Percentiles rank a stretch among this genome's conserved stretches.
phyloP scores from a whole-genome alignment of 2,888 invertebrate species.

The Lepas anatifera region DNA sequence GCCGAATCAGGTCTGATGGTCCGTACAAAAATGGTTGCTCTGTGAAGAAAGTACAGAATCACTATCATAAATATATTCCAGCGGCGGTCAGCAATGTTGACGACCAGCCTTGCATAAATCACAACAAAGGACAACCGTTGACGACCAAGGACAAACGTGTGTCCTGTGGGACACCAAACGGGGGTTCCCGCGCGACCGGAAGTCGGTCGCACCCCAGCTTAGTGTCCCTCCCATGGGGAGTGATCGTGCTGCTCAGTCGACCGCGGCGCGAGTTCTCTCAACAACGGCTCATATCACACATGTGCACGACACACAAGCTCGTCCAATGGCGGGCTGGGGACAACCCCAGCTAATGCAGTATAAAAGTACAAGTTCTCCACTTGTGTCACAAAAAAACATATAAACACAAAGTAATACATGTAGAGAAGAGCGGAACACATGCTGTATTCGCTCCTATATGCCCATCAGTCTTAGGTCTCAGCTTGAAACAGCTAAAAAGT shows the following conservation, averaged over 20 bases:
- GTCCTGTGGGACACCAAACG: too few species aligned
- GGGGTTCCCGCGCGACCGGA: too few species aligned
- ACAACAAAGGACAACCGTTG: not conserved
- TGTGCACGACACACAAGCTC: not conserved
- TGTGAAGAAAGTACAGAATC: too few species aligned
- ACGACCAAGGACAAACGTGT: too few species aligned
- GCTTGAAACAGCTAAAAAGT: not conserved
- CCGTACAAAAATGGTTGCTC: too few species aligned
- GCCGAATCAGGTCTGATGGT: too few species aligned
- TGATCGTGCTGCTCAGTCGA: not conserved
- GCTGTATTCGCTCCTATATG: not conserved
- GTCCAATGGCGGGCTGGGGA: not conserved
- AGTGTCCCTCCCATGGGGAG: too few species aligned
- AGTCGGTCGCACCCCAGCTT: not conserved
- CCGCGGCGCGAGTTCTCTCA: not conserved
- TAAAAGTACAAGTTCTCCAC: too few species aligned
- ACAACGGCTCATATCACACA: not conserved
- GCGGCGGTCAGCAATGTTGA: not conserved
- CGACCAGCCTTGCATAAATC: not conserved
- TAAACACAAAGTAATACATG: too few species aligned
- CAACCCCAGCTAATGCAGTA: not conserved
- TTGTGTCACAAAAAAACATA: too few species aligned
- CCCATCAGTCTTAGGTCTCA: constrained; percentile 4
- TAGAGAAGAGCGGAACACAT: too few species aligned
- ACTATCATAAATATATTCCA: constrained; percentile 7